A percentile compares a stretch with the other conserved stretches of the same genome.
Conservation (phyloP, 53 echinoderm and acorn worm species). For the Patiria pectinifera region DNA sequence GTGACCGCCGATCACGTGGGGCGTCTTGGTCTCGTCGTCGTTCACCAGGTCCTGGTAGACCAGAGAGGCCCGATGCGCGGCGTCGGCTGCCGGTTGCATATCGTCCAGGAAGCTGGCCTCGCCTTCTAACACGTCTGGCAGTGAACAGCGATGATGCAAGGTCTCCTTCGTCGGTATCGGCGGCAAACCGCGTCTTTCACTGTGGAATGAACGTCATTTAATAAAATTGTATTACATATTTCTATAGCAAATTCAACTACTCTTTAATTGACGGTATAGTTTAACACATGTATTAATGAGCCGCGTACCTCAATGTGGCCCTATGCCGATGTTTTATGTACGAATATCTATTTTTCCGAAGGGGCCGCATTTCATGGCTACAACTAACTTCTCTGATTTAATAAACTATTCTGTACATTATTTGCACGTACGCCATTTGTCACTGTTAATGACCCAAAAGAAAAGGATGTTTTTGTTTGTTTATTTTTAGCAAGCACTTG, state of each 20-base stretch:
- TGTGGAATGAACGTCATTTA: background rate
- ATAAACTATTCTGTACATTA: too few relatives aligned
- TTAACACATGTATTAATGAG: too few relatives aligned
- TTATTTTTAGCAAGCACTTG: too few relatives aligned
- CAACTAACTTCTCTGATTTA: too few relatives aligned
- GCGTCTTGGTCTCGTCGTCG: slow-evolving; percentile 65
- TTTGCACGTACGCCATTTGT: too few relatives aligned
- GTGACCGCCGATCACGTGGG: slow-evolving; percentile 87
- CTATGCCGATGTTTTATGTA: too few relatives aligned
- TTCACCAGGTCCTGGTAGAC: slow-evolving; percentile 79
- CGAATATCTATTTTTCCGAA: too few relatives aligned
- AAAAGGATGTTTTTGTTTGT: too few relatives aligned
- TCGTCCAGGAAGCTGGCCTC: slow-evolving; percentile 90
- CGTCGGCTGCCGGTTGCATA: slow-evolving; percentile 71
- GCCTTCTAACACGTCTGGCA: slow-evolving; percentile 83
- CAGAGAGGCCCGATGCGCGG: slow-evolving; percentile 75
- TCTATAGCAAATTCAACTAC: background rate
- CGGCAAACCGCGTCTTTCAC: background rate
- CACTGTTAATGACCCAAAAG: too few relatives aligned
- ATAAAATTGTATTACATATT: background rate
- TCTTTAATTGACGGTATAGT: too few relatives aligned
- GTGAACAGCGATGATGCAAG: slow-evolving; percentile 70
- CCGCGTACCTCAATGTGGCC: too few relatives aligned
- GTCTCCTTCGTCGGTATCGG: slow-evolving; percentile 34
- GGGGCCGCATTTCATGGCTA: too few relatives aligned